Percentiles rank a stretch among this genome's conserved stretches.
phyloP scores from a whole-genome alignment of 2,797 vertebrate genomes.

The Coilia nasus region DNA sequence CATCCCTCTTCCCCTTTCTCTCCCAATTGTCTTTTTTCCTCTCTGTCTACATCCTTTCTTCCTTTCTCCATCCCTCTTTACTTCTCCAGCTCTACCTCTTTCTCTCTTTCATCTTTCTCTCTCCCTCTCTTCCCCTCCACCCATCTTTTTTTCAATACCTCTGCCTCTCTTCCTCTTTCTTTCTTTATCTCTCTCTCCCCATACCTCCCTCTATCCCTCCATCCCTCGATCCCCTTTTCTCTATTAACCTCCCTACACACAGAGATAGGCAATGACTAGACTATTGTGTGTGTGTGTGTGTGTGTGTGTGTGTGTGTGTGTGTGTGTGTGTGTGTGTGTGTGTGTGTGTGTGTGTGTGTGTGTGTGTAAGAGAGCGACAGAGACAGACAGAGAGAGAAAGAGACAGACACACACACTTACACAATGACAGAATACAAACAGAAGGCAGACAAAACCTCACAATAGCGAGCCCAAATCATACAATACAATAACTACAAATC shows the following conservation, averaged over 20 bases:
- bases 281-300: no score
- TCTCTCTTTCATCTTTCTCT: not conserved
- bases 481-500: conserved; percentile 4
- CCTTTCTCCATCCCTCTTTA: not conserved
- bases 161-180: no score
- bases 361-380: not conserved
- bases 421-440: not conserved
- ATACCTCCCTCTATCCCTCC: no score
- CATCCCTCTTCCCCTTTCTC: not conserved
- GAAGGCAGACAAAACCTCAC: not conserved
- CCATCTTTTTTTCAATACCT: no score
- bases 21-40: not conserved
- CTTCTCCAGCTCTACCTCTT: no score
- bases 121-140: not conserved
- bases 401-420: no score
- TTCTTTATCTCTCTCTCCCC: no score
- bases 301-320: not conserved
- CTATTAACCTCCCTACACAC: not conserved
- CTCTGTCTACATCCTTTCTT: not conserved
- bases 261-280: not conserved
- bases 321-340: not conserved
- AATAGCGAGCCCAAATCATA: not conserved
- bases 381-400: not conserved
- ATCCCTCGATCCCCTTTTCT: not conserved
- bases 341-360: conserved; percentile 3